These are phyloP conservation scores for Ictalurus furcatus DNA, from an alignment of 2,113 vertebrate species.

Conservation along the genomic window DNA sequence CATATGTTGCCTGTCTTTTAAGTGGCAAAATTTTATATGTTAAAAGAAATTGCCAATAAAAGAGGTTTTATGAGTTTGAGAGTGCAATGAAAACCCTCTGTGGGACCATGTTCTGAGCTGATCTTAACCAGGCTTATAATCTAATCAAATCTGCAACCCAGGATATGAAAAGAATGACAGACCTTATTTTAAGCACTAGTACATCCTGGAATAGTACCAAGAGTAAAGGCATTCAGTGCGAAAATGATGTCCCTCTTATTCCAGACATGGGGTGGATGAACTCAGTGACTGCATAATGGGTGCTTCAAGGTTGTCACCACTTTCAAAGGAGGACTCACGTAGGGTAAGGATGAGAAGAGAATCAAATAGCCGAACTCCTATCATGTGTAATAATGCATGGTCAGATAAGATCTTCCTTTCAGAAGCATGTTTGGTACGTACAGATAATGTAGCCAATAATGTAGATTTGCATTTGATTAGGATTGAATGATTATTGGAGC, in stretches of 20 bases:
- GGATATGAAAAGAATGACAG: slow-evolving; percentile 46
- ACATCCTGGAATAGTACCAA: slow-evolving; percentile 45
- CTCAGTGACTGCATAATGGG: slow-evolving; percentile 31
- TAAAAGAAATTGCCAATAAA: slow-evolving; percentile 41
- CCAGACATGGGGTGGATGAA: slow-evolving; percentile 20
- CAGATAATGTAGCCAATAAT: not conserved
- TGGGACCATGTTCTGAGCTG: slow-evolving; percentile 42
- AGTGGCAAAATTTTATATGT: slow-evolving; percentile 32
- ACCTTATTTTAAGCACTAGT: slow-evolving; percentile 47
- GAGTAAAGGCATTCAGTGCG: slow-evolving; percentile 28
- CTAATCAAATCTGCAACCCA: slow-evolving; percentile 54
- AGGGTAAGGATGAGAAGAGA: slow-evolving; percentile 26
- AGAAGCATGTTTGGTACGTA: slow-evolving; percentile 3
- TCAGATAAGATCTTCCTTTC: slow-evolving; percentile 9
- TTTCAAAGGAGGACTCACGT: not conserved
- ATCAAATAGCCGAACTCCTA: slow-evolving; percentile 6
- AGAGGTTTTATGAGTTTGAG: slow-evolving; percentile 40
- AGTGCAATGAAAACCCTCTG: slow-evolving; percentile 17
- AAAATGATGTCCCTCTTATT: slow-evolving; percentile 19
- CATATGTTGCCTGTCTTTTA: slow-evolving; percentile 27
- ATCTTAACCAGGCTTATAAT: slow-evolving; percentile 59
- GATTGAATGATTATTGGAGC: not conserved
- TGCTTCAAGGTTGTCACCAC: slow-evolving; percentile 40
- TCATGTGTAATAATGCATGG: slow-evolving; percentile 1
- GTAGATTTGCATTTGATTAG: slow-evolving; percentile 6